Evolutionary conservation across 2,113 vertebrate species (phyloP), one percentile per base, ranked within the genome.

Genomic region (Nothocercus nigrocapillus): DNA sequence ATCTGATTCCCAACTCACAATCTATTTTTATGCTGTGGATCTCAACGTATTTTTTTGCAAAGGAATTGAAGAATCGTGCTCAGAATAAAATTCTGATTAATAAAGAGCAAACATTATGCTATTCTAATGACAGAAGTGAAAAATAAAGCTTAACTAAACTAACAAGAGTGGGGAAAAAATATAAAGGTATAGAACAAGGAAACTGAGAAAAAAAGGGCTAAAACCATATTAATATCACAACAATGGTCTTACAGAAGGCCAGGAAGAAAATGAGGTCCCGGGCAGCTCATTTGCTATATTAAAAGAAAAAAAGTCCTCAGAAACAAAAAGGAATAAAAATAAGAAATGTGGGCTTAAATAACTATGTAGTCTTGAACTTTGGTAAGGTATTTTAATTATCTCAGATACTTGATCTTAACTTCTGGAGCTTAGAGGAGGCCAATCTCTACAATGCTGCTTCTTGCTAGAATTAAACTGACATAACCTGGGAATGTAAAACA

Each of bases 1-100:
- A 69, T 81, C 75, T 5, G 28, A 66, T 89, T 89, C 63, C 68
- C 45, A 1, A 13, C 54, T 85, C 68, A 28, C 7, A 11, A 44
- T 19, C 76, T 94, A 81, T 89, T 95, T 95, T 77, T 88, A 83
- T 59, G 20, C n/a, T 20, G 17, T 24, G 30, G 38, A 54, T 58
- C 10, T 1, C 0, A 40, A 62, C 21, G 0, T 58, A 0, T 38
- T 53, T 45, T 70, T 70, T 34, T n/a, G 6, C 9, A 25, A 34
- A 15, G 36, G 9, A 69, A 56, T 18, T 22, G 9, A 68, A 61
- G 20, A 64, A 47, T 11, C 6, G 28, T 51, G 13, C 63, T 36
- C 22, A 83, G 40, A 53, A 77, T 7, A 44, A 51, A n/a, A 44
- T 40, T 76, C 76, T 22, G 61, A 79, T 69, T 38, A 68, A 28